Evolutionary conservation across 2,113 vertebrate genomes (phyloP).

Genomic region (Aix galericulata): DNA sequence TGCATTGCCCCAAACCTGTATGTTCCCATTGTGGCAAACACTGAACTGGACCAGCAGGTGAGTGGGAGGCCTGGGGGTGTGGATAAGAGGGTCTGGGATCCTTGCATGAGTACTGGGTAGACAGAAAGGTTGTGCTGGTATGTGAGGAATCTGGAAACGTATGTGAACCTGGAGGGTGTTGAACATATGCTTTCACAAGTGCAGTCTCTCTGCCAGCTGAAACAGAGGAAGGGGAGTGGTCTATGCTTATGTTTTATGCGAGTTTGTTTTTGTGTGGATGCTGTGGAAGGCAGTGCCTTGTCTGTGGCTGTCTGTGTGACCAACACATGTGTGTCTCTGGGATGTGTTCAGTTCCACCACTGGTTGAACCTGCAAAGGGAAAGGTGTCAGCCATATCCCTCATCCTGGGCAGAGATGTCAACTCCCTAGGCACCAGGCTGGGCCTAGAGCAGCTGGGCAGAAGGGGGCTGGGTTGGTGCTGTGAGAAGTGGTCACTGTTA

Average conservation of each 20-base stretch:
- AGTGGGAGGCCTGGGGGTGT: not conserved
- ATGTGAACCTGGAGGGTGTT: not conserved
- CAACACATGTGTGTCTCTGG: not conserved
- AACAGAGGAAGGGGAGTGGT: not conserved
- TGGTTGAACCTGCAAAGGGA: rapidly evolving
- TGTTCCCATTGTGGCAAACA: no score
- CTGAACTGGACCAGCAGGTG: not conserved
- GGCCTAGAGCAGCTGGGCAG: not conserved
- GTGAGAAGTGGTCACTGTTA: not conserved
- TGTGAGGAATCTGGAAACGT: not conserved
- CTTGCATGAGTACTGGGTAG: no score
- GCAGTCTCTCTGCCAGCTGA: not conserved
- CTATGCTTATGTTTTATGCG: not conserved
- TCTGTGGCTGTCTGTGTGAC: not conserved
- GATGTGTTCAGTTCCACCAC: rapidly evolving
- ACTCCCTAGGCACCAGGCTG: rapidly evolving
- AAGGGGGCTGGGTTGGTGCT: not conserved
- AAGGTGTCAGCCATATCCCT: rapidly evolving
- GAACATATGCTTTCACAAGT: rapidly evolving
- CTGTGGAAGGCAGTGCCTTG: not conserved
- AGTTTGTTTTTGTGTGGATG: not conserved
- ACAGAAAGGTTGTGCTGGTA: not conserved
- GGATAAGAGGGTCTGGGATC: no score
- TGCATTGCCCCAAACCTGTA: not conserved
- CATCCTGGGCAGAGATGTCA: rapidly evolving